Evolutionary conservation across 92 coral and sea anemone species (phyloP).

Genomic region (Parazoanthus darwini): DNA sequence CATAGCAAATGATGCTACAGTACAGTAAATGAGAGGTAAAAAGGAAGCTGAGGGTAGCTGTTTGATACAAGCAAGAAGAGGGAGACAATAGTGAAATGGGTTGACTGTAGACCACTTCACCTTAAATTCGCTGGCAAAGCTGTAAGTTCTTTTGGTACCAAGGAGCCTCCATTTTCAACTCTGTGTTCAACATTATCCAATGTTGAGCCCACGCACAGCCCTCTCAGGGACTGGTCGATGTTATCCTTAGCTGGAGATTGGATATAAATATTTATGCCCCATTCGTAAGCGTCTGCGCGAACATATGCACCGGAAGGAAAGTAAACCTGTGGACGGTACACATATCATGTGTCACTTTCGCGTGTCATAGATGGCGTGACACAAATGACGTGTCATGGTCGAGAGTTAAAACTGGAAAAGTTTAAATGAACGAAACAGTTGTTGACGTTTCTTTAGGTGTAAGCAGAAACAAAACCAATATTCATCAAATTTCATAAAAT

Average conservation of each 20-base stretch:
- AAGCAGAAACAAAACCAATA: no score
- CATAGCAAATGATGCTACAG: neutral
- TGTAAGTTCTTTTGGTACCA: slow-evolving; percentile 17
- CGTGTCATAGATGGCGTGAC: no score
- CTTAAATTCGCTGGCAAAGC: slow-evolving; percentile 20
- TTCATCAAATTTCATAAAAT: no score
- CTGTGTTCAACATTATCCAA: neutral
- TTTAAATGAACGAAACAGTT: no score
- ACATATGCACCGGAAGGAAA: slow-evolving; percentile 81
- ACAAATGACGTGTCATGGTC: no score
- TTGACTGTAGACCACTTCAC: slow-evolving; percentile 36
- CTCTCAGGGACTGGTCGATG: slow-evolving; percentile 35
- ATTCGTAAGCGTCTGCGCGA: slow-evolving; percentile 77
- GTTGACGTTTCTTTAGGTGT: neutral
- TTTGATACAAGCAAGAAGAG: neutral
- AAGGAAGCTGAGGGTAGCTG: neutral
- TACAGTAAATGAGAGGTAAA: neutral
- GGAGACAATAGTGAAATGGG: neutral
- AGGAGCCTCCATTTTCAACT: slow-evolving; percentile 44
- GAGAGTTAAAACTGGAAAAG: no score
- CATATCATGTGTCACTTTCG: no score
- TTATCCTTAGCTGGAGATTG: slow-evolving; percentile 72
- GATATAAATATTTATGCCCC: slow-evolving; percentile 87
- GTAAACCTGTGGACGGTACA: slow-evolving; percentile 58
- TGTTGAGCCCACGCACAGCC: slow-evolving; percentile 30